Evolutionary conservation across 2,888 invertebrate species (phyloP), one percentile per base, ranked within the genome.

Genomic region (Napeogenes inachia): DNA sequence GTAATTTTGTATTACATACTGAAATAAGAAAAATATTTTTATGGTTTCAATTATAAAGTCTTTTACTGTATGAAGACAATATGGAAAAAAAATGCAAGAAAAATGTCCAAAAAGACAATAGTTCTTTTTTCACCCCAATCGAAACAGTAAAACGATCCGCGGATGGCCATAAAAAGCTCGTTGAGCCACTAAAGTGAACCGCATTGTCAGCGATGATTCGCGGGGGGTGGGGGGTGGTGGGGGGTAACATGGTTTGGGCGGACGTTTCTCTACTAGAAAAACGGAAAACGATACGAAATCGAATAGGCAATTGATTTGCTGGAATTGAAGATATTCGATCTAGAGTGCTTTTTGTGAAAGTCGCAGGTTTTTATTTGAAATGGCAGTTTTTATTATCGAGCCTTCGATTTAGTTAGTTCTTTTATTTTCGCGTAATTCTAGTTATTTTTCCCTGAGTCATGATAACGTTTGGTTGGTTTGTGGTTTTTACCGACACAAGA

Each of bases 91-190:
- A 33, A 57, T 58, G 59, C 38, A 60, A 69, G 71, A 73, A 65
- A 73, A 73, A 76, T 75, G 72, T 54, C 54, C 63, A 61, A 55
- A 71, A 70, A 73, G 73, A 73, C 76, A 77, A 81, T 82, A 82
- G 75, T n/a, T 4, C 12, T 21, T 50, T 50, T 50, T 50, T 50
- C 12, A 80, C 80, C 82, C 82, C 82, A 84, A 86, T 86, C 75
- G 81, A 77, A 87, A 85, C 80, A 82, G 84, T 77, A 83, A 85
- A 89, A 77, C 88, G 88, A 87, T 76, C 73, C 76, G 78, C 79
- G 79, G 81, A 86, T 86, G 84, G 85, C 82, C 84, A 84, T 87
- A 87, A 89, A 89, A 88, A 88, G 87, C 85, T 88, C 85, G 84
- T 79, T 78, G 74, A 66, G 77, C 82, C 82, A 87, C 86, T 87